Evolutionary conservation across 2,797 vertebrate genomes (phyloP), one percentile per base, ranked within the genome.

Genomic region (Poeciliopsis infans): DNA sequence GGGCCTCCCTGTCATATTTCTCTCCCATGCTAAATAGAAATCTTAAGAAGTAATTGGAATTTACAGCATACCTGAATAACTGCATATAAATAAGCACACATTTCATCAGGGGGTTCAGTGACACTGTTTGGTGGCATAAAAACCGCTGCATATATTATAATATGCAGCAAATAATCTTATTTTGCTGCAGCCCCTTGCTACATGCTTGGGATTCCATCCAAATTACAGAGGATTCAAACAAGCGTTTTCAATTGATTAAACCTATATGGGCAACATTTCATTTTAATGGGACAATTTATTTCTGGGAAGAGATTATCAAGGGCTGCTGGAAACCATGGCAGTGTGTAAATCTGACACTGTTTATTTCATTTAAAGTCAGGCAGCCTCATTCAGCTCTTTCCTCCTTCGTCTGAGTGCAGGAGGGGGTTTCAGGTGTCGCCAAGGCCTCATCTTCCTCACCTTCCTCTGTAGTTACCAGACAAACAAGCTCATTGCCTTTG

Each of bases 1-100:
- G 90, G 84, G 91, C 89, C 88, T 90, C 90, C 87, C 92, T 87
- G 90, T 93, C 91, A 92, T 88, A 91, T 91, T 88, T 80, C 72
- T 85, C 86, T 87, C 88, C 87, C 88, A 86, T 95, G 96, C 96
- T 96, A 96, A 96, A 96, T 94, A 96, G 93, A 96, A 96, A 96
- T 96, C 95, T 96, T 96, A 96, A 96, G 95, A 96, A 95, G 95
- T 96, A 96, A 97, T 97, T 96, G 95, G 96, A 97, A 96, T 97
- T 96, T 96, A 96, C 94, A 96, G 96, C 96, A 96, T 96, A 97
- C 95, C 96, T 96, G 96, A 97, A 96, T 97, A 96, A 96, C 96
- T 97, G 96, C 96, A 96, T 96, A 96, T 96, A 95, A 97, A 97
- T 96, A 94, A 95, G 94, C 86, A 89, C 85, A 93, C 85, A 91